A percentile compares a stretch with the other conserved stretches of the same genome.
phyloP scores from a whole-genome alignment of 1,140 invertebrate species.

The Matsumurasca onukii region DNA sequence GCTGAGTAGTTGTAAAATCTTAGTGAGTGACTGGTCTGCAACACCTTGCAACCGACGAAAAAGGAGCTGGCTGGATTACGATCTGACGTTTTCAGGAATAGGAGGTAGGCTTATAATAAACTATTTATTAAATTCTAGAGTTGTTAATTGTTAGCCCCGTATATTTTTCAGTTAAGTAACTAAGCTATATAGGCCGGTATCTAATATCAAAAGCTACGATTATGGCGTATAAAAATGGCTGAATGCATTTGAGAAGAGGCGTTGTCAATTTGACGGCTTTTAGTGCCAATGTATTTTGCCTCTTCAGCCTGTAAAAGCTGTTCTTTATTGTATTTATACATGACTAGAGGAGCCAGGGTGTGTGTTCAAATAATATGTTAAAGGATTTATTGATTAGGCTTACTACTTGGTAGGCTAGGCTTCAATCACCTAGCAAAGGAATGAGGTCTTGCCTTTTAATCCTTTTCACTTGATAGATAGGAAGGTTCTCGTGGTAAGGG shows the following conservation, averaged over 20 bases:
- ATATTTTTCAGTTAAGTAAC: not conserved
- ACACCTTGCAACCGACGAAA: slow-evolving; percentile 35
- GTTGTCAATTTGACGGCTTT: too few species aligned
- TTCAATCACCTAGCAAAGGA: too few species aligned
- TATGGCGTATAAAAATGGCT: not conserved
- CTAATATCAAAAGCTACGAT: not conserved
- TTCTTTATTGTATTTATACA: too few species aligned
- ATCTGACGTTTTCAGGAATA: slow-evolving; percentile 33
- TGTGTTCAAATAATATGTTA: too few species aligned
- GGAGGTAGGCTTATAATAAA: slow-evolving; percentile 30
- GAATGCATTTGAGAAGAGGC: not conserved
- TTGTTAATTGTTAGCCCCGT: not conserved
- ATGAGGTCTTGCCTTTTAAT: too few species aligned
- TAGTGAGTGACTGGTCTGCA: slow-evolving; percentile 33
- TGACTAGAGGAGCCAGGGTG: too few species aligned
- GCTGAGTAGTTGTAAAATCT: slow-evolving; percentile 14
- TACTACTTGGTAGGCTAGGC: too few species aligned
- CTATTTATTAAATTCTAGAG: not conserved
- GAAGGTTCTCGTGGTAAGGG: too few species aligned
- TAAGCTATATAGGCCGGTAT: not conserved
- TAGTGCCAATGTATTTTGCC: too few species aligned
- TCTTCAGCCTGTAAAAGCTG: too few species aligned
- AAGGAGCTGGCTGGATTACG: slow-evolving; percentile 38
- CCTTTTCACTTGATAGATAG: too few species aligned
- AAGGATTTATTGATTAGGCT: too few species aligned